A percentile compares a stretch with the other conserved stretches of the same genome.
These are phyloP conservation scores for Parazoanthus swiftii DNA, from an alignment of 92 coral and sea anemone species.

Conservation along the genomic window DNA sequence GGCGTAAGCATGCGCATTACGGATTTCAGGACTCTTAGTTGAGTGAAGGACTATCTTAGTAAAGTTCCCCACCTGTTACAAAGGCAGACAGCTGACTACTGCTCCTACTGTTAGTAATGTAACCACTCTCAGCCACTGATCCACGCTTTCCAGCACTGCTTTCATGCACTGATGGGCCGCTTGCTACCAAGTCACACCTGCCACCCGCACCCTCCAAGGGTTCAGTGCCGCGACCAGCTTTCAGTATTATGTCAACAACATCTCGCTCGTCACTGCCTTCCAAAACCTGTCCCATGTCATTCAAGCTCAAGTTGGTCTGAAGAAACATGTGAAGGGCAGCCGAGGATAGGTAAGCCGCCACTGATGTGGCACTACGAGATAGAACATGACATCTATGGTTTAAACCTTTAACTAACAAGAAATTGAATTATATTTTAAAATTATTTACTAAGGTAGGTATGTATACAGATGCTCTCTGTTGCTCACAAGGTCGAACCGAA, in stretches of 20 bases:
- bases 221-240: conserved; percentile 26
- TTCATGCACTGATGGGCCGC: neutral
- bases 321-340: conserved; percentile 79
- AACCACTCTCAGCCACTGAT: conserved; percentile 24
- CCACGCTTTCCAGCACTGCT: neutral
- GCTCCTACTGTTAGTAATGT: conserved; percentile 23
- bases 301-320: conserved; percentile 63
- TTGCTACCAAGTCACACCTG: neutral
- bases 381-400: neutral
- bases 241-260: conserved; percentile 57
- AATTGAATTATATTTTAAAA: too few species aligned
- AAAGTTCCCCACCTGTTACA: neutral
- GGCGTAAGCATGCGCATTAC: neutral
- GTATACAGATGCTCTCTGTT: too few species aligned
- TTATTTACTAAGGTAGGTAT: too few species aligned
- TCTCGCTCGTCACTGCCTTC: conserved; percentile 64
- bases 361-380: conserved; percentile 48
- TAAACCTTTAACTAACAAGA: too few species aligned
- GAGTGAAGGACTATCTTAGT: too few species aligned
- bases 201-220: neutral
- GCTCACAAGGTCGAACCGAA: too few species aligned
- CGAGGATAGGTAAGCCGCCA: conserved; percentile 64
- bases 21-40: too few species aligned
- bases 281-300: conserved; percentile 64
- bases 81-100: conserved; percentile 30